Evolutionary conservation across 2,797 vertebrate species (phyloP).

Genomic region (Protosalanx chinensis): DNA sequence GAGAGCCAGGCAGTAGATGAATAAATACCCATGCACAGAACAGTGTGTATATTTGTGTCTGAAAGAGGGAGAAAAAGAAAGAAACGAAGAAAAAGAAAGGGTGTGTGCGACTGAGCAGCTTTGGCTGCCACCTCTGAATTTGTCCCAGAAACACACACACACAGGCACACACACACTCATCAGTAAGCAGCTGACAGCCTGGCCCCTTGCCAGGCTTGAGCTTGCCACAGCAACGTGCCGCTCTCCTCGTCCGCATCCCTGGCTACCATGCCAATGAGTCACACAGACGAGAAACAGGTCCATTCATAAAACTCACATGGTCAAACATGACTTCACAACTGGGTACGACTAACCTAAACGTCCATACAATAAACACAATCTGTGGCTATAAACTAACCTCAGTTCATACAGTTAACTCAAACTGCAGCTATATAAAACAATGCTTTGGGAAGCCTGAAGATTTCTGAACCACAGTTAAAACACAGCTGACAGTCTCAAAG

Average conservation of each 20-base stretch:
- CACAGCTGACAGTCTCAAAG: no score
- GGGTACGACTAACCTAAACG: no score
- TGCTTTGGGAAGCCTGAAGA: no score
- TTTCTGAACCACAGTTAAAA: no score
- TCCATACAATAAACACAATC: neutral
- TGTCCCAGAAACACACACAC: neutral
- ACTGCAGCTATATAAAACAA: no score
- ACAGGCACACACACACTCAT: neutral
- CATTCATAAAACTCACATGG: conserved; percentile 68
- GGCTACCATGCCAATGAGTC: conserved; percentile 52
- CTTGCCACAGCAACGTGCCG: conserved; percentile 71
- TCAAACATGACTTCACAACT: neutral
- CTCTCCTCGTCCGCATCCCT: conserved; percentile 63
- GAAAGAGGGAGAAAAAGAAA: neutral
- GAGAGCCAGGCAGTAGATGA: no score
- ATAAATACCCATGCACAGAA: no score
- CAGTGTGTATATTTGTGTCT: neutral
- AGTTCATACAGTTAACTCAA: neutral
- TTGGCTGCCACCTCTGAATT: neutral
- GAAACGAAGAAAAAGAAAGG: neutral
- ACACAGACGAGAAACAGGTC: conserved; percentile 43
- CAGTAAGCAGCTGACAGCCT: conserved; percentile 69
- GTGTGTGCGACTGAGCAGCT: neutral
- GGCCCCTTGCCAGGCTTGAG: conserved; percentile 58
- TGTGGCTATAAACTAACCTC: no score